These are phyloP conservation scores for Ctenoplectra terminalis DNA, from an alignment of 1,140 invertebrate genomes.

Conservation along the genomic window DNA sequence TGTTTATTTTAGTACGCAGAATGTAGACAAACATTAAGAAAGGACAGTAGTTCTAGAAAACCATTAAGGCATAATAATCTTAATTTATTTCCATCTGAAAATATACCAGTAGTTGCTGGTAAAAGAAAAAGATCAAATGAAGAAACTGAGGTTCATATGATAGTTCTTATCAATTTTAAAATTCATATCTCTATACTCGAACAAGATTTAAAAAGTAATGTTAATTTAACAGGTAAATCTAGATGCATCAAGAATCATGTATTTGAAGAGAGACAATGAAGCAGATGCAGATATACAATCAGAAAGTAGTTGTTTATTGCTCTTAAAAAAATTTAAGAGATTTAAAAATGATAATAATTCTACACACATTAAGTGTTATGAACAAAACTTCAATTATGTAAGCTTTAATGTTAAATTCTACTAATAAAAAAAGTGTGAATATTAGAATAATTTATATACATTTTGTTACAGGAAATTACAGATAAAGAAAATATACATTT, in stretches of 20 bases:
- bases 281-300: constrained; percentile 51
- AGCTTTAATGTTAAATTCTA: constrained; percentile 2
- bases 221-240: constrained; percentile 59
- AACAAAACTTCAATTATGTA: constrained; percentile 45
- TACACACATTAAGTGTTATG: constrained; percentile 21
- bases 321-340: constrained; percentile 64
- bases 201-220: constrained; percentile 28
- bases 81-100: constrained; percentile 78
- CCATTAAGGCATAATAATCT: constrained; percentile 84
- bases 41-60: constrained; percentile 85
- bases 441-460: not conserved
- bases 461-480: constrained; percentile 44
- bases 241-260: constrained; percentile 74
- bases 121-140: constrained; percentile 75
- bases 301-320: constrained; percentile 58
- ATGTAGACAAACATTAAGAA: constrained; percentile 85
- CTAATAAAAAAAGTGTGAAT: not conserved
- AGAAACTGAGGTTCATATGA: constrained; percentile 67
- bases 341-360: constrained; percentile 36
- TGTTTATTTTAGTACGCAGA: constrained; percentile 79
- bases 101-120: constrained; percentile 63
- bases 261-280: constrained; percentile 73
- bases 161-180: constrained; percentile 60
- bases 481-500: constrained; percentile 34
- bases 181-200: constrained; percentile 69